phyloP scores from a whole-genome alignment of 1,140 invertebrate species.

The Brachionus manjavacas region DNA sequence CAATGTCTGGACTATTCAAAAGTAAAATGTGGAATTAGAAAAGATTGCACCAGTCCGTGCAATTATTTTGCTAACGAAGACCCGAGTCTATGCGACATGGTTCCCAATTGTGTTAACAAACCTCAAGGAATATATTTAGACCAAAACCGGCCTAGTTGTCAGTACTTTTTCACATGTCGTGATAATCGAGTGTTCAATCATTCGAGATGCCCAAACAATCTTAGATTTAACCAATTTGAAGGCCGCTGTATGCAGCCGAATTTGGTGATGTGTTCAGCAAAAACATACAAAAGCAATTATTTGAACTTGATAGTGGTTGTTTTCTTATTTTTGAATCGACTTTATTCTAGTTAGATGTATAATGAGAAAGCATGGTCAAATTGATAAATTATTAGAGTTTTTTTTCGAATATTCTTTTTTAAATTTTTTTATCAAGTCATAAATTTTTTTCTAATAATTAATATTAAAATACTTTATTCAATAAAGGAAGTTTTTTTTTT shows the following conservation, averaged over 20 bases:
- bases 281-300: background rate
- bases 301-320: background rate
- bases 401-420: background rate
- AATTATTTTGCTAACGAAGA: conserved; percentile 38
- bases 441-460: background rate
- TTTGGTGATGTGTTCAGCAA: conserved; percentile 6
- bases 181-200: conserved; percentile 40
- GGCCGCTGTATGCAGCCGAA: conserved; percentile 29
- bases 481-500: background rate
- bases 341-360: background rate
- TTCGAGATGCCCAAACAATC: conserved; percentile 2
- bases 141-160: conserved; percentile 34
- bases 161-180: conserved; percentile 31
- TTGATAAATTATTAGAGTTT: background rate
- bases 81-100: conserved; percentile 16
- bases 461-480: background rate
- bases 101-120: conserved; percentile 31
- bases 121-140: conserved; percentile 40
- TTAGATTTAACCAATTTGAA: conserved; percentile 42
- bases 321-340: background rate
- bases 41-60: conserved; percentile 40
- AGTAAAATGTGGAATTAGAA: conserved; percentile 33
- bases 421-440: background rate
- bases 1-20: conserved; percentile 37
- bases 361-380: background rate